Evolutionary conservation across 2,113 vertebrate species (phyloP).

Genomic region (Eudyptes chrysolophus): DNA sequence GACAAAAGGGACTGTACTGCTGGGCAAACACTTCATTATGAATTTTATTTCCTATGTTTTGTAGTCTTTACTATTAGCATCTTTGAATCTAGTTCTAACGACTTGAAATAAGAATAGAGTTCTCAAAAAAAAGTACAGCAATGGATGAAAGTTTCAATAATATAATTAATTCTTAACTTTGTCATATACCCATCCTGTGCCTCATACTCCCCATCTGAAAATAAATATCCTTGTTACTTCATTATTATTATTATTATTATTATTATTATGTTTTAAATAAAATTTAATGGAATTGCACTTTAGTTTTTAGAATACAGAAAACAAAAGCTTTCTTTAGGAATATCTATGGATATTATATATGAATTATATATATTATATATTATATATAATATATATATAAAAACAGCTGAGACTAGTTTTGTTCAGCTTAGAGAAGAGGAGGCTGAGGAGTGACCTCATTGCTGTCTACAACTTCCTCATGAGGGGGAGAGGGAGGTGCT

Average conservation of each 20-base stretch:
- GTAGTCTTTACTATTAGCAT: not conserved
- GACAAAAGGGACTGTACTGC: not conserved
- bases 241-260: not conserved
- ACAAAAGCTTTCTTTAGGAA: not conserved
- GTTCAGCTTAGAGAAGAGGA: not conserved
- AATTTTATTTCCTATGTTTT: not conserved
- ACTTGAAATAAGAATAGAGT: not conserved
- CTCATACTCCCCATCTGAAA: not conserved
- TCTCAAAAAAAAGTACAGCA: not conserved
- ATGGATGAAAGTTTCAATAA: not conserved
- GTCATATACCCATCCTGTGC: not conserved
- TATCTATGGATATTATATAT: not conserved
- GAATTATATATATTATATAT: too few relatives aligned
- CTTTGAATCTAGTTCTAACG: not conserved
- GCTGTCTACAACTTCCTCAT: not conserved
- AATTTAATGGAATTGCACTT: not conserved
- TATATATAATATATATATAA: too few relatives aligned
- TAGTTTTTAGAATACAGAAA: not conserved
- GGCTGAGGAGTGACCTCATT: not conserved
- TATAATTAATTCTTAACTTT: not conserved
- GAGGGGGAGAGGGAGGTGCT: too few relatives aligned
- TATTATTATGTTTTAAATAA: not conserved
- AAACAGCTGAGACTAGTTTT: not conserved
- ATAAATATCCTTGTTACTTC: not conserved
- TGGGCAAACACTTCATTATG: not conserved